A percentile compares a stretch with the other conserved stretches of the same genome.
Evolutionary conservation across 2,888 invertebrate genomes (phyloP).

Genomic region (Cerceris ruficornis): DNA sequence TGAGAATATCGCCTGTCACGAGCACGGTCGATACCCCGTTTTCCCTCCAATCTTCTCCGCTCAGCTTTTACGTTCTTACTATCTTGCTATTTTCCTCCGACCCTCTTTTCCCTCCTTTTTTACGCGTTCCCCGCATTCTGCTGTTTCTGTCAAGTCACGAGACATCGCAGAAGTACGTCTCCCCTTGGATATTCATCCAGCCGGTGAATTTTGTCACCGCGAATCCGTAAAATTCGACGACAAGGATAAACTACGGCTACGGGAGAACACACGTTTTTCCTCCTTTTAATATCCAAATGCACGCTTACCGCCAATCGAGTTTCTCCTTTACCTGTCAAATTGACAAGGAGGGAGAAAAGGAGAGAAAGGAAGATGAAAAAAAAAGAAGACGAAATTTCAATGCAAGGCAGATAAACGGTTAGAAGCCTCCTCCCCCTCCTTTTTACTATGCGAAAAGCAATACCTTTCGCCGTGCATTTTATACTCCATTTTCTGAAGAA

Average conservation of each 20-base stretch:
- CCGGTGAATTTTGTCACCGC: conserved; percentile 28
- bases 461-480: background rate
- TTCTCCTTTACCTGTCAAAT: no score
- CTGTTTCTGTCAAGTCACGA: conserved; percentile 30
- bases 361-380: no score
- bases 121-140: background rate
- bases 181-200: conserved; percentile 15
- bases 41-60: conserved; percentile 41
- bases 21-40: conserved; percentile 45
- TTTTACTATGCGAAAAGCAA: background rate
- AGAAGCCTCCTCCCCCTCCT: background rate
- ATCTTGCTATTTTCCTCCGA: conserved; percentile 29
- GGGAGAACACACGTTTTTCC: background rate
- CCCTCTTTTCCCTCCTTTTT: conserved; percentile 23
- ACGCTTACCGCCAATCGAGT: no score
- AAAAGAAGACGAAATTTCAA: background rate
- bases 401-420: background rate
- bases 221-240: conserved; percentile 28
- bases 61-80: conserved; percentile 37
- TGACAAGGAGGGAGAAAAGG: no score
- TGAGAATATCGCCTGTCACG: conserved; percentile 50
- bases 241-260: background rate
- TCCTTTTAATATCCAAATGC: background rate
- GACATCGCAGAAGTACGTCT: conserved; percentile 26
- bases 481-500: background rate